Conservation (phyloP, 2,888 invertebrate species). For the Schizaphis graminum region DNA sequence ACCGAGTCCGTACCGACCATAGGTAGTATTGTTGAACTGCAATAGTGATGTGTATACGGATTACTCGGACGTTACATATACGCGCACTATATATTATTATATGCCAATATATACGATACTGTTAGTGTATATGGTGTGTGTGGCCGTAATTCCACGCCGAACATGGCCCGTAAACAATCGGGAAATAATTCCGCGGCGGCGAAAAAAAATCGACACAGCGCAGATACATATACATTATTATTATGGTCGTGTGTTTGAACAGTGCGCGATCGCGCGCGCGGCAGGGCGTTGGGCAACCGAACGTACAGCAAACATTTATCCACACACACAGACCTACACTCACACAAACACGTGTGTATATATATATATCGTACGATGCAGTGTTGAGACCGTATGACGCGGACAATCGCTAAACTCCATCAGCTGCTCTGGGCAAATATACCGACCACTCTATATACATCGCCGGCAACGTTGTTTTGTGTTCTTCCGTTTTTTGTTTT, state of each 20-base stretch:
- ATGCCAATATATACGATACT: not conserved
- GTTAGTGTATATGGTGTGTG: not conserved
- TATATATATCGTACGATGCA: not conserved
- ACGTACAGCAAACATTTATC: slow-evolving; percentile 33
- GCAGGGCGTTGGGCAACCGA: not conserved
- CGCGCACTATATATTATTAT: not conserved
- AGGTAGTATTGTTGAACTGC: not conserved
- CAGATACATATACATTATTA: not conserved
- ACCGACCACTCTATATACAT: slow-evolving; percentile 19
- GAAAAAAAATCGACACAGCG: slow-evolving; percentile 45
- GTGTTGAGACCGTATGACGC: not conserved
- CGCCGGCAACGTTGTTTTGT: slow-evolving; percentile 15
- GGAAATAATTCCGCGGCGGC: slow-evolving; percentile 42
- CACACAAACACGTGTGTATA: no score
- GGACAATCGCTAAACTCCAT: slow-evolving; percentile 49
- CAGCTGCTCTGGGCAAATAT: slow-evolving; percentile 43
- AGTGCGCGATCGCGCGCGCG: not conserved
- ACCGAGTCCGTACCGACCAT: not conserved
- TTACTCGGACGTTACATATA: not conserved
- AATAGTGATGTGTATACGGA: not conserved
- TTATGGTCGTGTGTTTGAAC: not conserved
- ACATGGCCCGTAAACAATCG: slow-evolving; percentile 26
- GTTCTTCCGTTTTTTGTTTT: slow-evolving; percentile 16
- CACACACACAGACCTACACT: not conserved
- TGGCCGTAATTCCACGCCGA: not conserved